phyloP scores from a whole-genome alignment of 2,797 vertebrate genomes.

The Australoheros facetus region DNA sequence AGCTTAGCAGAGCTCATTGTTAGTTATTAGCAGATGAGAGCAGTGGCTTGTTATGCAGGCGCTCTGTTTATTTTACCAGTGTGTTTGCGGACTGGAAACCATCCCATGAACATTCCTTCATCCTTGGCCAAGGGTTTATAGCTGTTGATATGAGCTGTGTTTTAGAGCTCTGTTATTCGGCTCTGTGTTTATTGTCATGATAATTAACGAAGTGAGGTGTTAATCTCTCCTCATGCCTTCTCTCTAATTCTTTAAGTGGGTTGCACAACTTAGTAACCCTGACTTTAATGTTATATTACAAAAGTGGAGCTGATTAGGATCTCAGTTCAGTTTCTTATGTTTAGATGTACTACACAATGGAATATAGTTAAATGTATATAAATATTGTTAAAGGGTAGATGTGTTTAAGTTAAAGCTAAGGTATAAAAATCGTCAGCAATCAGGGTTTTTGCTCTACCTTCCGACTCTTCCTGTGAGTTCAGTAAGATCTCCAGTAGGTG shows the following conservation, averaged over 20 bases:
- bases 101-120: slow-evolving; percentile 70
- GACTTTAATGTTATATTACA: slow-evolving; percentile 22
- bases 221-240: slow-evolving; percentile 55
- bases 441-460: not conserved
- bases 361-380: not conserved
- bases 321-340: not conserved
- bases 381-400: not conserved
- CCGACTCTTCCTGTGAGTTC: slow-evolving; percentile 52
- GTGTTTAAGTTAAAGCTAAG: not conserved
- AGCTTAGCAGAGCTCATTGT: slow-evolving; percentile 65
- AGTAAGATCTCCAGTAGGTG: slow-evolving; percentile 80
- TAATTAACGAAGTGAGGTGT: slow-evolving; percentile 69
- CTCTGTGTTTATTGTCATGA: slow-evolving; percentile 70
- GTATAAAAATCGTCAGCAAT: not conserved
- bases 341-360: not conserved
- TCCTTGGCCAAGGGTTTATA: slow-evolving; percentile 69
- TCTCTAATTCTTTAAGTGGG: slow-evolving; percentile 40
- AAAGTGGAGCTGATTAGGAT: slow-evolving; percentile 28
- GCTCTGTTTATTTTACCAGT: slow-evolving; percentile 74
- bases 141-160: slow-evolving; percentile 58
- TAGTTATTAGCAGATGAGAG: slow-evolving; percentile 76
- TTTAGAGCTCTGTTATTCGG: slow-evolving; percentile 49
- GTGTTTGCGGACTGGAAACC: slow-evolving; percentile 70
- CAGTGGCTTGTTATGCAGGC: slow-evolving; percentile 62
- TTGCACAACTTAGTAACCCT: slow-evolving; percentile 35